phyloP scores from a whole-genome alignment of 2,888 invertebrate species.

The Caenorhabditis uteleia region DNA sequence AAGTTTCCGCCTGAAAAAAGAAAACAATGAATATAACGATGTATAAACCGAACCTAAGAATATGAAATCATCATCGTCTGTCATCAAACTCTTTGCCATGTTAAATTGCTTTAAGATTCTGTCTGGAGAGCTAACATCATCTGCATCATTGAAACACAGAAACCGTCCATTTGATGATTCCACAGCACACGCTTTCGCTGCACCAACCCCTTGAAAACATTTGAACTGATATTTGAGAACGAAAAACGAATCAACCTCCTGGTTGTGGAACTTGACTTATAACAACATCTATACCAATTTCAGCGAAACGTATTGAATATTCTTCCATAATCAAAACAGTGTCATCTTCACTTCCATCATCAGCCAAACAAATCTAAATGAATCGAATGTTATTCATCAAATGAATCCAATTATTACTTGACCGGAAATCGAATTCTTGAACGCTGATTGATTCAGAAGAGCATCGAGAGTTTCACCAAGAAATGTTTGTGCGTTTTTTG shows the following conservation, averaged over 20 bases:
- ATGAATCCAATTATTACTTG: neutral
- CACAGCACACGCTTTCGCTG: constrained; percentile 57
- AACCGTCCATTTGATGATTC: constrained; percentile 76
- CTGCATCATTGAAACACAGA: constrained; percentile 84
- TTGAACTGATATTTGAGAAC: too few species aligned
- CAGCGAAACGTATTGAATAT: constrained; percentile 19
- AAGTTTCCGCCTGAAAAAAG: constrained; percentile 75
- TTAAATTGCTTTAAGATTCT: constrained; percentile 73
- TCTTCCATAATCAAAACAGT: constrained; percentile 41
- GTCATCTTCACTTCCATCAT: constrained; percentile 59
- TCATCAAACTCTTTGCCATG: constrained; percentile 13
- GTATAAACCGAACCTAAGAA: constrained; percentile 21
- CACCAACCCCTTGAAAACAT: constrained; percentile 58
- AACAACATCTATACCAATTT: constrained; percentile 42
- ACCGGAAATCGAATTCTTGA: neutral
- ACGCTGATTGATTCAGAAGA: constrained; percentile 40
- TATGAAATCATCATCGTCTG: constrained; percentile 7
- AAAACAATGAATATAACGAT: constrained; percentile 70
- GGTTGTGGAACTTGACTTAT: constrained; percentile 21
- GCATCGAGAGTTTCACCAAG: constrained; percentile 51
- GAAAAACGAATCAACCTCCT: too few species aligned
- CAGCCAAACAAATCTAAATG: constrained; percentile 54
- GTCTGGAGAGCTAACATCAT: constrained; percentile 79
- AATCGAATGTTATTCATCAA: neutral
- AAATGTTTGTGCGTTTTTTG: constrained; percentile 52